These are phyloP conservation scores for Hephaestus fuliginosus DNA, from an alignment of 2,797 vertebrate genomes.

Conservation along the genomic window DNA sequence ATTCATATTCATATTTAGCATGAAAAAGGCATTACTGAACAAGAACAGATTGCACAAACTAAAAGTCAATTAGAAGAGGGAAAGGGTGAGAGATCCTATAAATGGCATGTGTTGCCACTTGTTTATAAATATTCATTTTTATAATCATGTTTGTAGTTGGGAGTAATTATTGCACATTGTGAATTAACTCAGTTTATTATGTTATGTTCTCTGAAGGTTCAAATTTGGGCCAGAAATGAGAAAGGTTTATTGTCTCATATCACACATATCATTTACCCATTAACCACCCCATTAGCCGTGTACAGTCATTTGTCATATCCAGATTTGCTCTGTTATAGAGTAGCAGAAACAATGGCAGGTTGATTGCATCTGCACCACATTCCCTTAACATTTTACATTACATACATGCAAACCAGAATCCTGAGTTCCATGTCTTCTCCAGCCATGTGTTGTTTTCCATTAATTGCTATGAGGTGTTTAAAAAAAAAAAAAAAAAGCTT, in stretches of 20 bases:
- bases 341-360: neutral
- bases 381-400: neutral
- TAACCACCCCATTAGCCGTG: neutral
- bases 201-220: conserved; percentile 1
- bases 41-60: conserved; percentile 48
- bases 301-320: neutral
- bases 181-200: conserved; percentile 3
- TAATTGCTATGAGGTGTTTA: neutral
- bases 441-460: neutral
- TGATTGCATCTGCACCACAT: neutral
- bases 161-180: conserved; percentile 27
- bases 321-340: neutral
- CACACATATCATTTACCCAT: neutral
- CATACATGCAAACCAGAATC: too few relatives aligned
- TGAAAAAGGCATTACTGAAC: conserved; percentile 49
- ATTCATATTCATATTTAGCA: conserved; percentile 55
- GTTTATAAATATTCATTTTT: conserved; percentile 43
- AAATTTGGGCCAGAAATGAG: neutral
- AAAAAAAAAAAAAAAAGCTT: too few relatives aligned
- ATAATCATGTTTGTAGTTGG: conserved; percentile 27
- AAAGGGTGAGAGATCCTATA: conserved; percentile 22
- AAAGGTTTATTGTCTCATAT: neutral
- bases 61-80: conserved; percentile 44
- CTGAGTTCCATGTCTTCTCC: neutral
- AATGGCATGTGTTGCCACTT: conserved; percentile 25